phyloP scores from a whole-genome alignment of 2,888 invertebrate genomes.

The Nasonovia ribisnigri region DNA sequence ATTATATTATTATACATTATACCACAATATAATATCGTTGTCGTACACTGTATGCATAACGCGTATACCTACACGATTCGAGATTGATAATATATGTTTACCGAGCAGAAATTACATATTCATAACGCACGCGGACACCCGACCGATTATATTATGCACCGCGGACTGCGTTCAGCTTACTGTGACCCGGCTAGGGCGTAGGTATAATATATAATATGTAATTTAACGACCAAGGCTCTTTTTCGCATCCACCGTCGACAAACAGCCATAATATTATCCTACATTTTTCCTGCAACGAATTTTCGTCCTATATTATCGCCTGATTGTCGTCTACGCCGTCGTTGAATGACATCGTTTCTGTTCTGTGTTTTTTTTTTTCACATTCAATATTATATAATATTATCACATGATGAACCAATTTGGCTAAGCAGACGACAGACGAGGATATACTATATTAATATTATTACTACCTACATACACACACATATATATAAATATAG shows the following conservation, averaged over 20 bases:
- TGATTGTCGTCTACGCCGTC: background rate
- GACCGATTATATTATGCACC: background rate
- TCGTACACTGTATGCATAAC: background rate
- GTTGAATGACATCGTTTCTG: background rate
- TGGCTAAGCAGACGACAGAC: background rate
- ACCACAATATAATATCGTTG: background rate
- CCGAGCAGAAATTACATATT: slow-evolving; percentile 9
- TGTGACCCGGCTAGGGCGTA: background rate
- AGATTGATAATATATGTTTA: slow-evolving; percentile 7
- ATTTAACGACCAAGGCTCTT: background rate
- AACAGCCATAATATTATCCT: background rate
- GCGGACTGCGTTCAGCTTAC: background rate
- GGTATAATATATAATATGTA: background rate
- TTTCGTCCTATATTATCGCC: background rate
- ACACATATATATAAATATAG: background rate
- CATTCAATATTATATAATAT: background rate
- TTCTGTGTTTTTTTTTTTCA: background rate
- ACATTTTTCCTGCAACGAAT: background rate
- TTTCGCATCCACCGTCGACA: background rate
- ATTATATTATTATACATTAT: background rate
- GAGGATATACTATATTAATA: background rate
- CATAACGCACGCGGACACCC: background rate
- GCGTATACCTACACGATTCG: slow-evolving; percentile 2
- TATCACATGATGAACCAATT: background rate
- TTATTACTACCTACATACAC: background rate